Evolutionary conservation across 2,888 invertebrate species (phyloP).

Genomic region (Phengaris alcon): DNA sequence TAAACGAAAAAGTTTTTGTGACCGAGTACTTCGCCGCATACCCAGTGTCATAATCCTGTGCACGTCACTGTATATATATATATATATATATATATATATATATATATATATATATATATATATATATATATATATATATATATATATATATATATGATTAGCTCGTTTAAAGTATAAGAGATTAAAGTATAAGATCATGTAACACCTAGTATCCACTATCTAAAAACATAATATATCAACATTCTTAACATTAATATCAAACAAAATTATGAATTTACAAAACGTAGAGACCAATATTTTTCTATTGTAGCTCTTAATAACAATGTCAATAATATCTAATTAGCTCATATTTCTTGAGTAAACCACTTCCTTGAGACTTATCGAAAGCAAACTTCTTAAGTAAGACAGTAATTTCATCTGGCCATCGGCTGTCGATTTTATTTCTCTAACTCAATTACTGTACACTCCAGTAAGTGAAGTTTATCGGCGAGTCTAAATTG

Average conservation of each 20-base stretch:
- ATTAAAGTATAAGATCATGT: no score
- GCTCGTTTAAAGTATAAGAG: no score
- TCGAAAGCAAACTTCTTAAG: slow-evolving; percentile 13
- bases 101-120: no score
- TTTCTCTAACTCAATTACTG: slow-evolving; percentile 24
- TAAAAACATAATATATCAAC: background rate
- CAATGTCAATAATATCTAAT: slow-evolving; percentile 16
- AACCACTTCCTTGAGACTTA: background rate
- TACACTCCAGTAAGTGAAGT: background rate
- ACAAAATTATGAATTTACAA: background rate
- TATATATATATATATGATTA: no score
- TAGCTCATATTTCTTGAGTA: background rate
- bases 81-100: no score
- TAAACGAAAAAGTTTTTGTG: no score
- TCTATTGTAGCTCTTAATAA: background rate
- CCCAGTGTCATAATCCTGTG: no score
- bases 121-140: no score
- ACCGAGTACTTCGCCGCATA: no score
- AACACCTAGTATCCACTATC: no score
- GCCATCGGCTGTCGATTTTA: slow-evolving; percentile 17
- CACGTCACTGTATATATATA: no score
- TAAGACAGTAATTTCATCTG: slow-evolving; percentile 23
- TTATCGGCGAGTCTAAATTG: slow-evolving; percentile 7
- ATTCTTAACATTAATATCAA: background rate
- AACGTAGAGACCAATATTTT: background rate